phyloP scores from a whole-genome alignment of 2,888 invertebrate species.

The Dilophus febrilis region DNA sequence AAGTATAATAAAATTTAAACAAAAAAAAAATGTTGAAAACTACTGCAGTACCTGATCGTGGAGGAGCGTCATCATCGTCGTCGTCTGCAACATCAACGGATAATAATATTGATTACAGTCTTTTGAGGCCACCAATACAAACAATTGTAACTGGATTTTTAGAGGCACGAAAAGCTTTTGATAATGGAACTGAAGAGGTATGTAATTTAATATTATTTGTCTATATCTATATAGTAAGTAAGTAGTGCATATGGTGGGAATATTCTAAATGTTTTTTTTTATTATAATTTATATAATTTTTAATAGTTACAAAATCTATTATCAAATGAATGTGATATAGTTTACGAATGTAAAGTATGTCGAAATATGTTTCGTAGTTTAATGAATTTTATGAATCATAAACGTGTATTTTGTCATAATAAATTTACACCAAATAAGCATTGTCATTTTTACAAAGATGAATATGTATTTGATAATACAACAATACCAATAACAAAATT shows the following conservation, averaged over 20 bases:
- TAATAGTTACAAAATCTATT: conserved; percentile 53
- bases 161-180: conserved; percentile 53
- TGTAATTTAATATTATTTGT: background rate
- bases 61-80: no score
- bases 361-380: conserved; percentile 71
- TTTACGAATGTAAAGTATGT: conserved; percentile 81
- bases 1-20: no score
- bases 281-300: conserved; percentile 18
- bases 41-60: no score
- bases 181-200: conserved; percentile 62
- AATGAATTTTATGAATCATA: conserved; percentile 78
- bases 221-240: no score
- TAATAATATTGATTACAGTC: conserved; percentile 31
- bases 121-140: conserved; percentile 46
- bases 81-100: background rate
- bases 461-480: conserved; percentile 29
- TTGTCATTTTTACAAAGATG: conserved; percentile 31
- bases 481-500: conserved; percentile 36
- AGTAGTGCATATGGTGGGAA: conserved; percentile 1
- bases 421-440: conserved; percentile 34
- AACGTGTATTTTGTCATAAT: conserved; percentile 61
- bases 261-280: conserved; percentile 7
- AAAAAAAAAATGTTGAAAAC: no score
- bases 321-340: conserved; percentile 67
- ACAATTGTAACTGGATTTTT: conserved; percentile 51